Conservation (phyloP, 2,113 vertebrate genomes). For the Arvicanthis niloticus region DNA sequence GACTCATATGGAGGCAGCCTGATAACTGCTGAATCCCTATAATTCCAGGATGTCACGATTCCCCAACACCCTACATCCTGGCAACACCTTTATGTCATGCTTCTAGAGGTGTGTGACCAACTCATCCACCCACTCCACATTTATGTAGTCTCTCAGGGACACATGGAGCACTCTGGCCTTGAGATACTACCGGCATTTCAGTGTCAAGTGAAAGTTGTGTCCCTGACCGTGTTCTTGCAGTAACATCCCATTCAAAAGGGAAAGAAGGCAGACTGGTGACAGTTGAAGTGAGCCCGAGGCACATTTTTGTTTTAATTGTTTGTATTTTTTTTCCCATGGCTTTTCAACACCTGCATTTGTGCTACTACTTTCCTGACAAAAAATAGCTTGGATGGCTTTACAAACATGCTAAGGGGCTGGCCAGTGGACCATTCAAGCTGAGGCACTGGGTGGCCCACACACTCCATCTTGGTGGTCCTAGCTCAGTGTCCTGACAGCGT, state of each 20-base stretch:
- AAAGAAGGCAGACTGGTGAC: not conserved
- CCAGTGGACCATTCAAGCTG: not conserved
- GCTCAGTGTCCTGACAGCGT: not conserved
- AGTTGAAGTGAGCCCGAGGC: not conserved
- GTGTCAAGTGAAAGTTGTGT: not conserved
- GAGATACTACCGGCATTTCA: not conserved
- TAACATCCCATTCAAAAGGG: not conserved
- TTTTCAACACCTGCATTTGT: slow-evolving; percentile 52
- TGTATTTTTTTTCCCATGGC: not conserved
- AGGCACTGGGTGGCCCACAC: not conserved
- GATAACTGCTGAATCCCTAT: not conserved
- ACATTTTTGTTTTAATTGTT: slow-evolving; percentile 43
- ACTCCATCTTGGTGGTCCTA: not conserved
- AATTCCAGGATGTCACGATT: not conserved
- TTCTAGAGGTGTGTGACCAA: not conserved
- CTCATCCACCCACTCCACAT: too few relatives aligned
- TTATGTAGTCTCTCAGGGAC: fast-evolving
- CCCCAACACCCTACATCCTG: not conserved
- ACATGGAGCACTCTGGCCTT: not conserved
- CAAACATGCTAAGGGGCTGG: not conserved
- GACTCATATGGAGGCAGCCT: not conserved
- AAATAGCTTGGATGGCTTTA: not conserved
- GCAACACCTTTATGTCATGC: not conserved
- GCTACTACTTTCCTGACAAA: not conserved
- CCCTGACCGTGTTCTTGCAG: not conserved